Evolutionary conservation across 2,113 vertebrate species (phyloP).

Genomic region (Vidua chalybeata): DNA sequence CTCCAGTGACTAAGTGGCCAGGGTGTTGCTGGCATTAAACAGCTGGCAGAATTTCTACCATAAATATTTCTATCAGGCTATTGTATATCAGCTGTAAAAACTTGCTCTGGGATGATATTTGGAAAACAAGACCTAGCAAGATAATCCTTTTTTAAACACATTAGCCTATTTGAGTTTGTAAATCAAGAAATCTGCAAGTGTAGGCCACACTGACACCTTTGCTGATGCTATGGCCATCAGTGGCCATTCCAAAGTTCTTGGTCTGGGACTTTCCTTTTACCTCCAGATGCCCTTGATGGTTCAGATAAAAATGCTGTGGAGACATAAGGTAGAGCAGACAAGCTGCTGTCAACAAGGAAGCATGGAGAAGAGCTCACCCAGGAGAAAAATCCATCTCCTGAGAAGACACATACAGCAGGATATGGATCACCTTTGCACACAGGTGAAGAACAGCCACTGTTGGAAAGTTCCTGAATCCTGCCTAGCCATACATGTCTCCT

Average conservation of each 20-base stretch:
- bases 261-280: neutral
- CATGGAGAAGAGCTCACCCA: neutral
- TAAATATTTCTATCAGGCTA: neutral
- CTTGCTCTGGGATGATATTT: neutral
- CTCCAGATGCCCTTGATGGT: neutral
- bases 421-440: neutral
- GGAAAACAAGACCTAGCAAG: conserved; percentile 24
- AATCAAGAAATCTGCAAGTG: neutral
- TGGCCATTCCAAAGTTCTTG: neutral
- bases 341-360: neutral
- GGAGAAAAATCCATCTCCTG: neutral
- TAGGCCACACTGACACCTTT: neutral
- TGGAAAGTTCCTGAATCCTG: neutral
- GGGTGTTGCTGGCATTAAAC: neutral
- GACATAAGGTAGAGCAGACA: neutral
- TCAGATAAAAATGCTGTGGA: neutral
- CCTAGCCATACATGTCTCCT: neutral
- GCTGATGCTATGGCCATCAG: neutral
- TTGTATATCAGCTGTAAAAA: conserved; percentile 6
- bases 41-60: neutral
- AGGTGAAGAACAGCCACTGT: neutral
- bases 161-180: neutral
- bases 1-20: neutral
- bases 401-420: neutral
- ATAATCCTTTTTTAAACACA: neutral